A percentile compares a stretch with the other conserved stretches of the same genome.
Evolutionary conservation across 2,113 vertebrate species (phyloP).

Genomic region (Erythrocercus mccallii): DNA sequence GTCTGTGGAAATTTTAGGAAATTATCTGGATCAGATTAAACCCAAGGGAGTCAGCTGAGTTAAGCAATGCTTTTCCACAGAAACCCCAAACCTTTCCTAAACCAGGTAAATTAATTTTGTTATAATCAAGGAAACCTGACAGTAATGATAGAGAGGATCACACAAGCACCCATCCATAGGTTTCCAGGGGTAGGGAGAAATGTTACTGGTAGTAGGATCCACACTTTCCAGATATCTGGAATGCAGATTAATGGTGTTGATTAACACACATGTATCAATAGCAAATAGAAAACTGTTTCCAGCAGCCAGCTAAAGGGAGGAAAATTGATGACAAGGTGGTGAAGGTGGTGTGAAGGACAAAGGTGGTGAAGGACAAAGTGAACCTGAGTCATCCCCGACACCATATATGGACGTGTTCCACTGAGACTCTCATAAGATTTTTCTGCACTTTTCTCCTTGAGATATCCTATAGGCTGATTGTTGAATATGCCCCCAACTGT

Average conservation of each 20-base stretch:
- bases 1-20: not conserved
- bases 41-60: not conserved
- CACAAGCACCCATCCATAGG: not conserved
- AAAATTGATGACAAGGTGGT: not conserved
- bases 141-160: not conserved
- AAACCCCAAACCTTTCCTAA: not conserved
- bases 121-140: not conserved
- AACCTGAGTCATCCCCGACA: not conserved
- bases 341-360: not conserved
- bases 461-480: not conserved
- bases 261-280: not conserved
- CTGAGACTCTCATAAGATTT: not conserved
- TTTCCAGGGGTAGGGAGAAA: not conserved
- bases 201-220: not conserved
- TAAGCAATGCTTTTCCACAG: not conserved
- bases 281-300: not conserved
- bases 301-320: not conserved
- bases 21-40: not conserved
- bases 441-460: not conserved
- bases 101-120: not conserved
- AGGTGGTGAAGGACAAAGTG: not conserved
- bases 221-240: not conserved
- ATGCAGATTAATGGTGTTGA: not conserved
- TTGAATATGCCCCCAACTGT: not conserved
- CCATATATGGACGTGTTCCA: fast-evolving